phyloP scores from a whole-genome alignment of 2,797 vertebrate genomes.

The Spheniscus humboldti region DNA sequence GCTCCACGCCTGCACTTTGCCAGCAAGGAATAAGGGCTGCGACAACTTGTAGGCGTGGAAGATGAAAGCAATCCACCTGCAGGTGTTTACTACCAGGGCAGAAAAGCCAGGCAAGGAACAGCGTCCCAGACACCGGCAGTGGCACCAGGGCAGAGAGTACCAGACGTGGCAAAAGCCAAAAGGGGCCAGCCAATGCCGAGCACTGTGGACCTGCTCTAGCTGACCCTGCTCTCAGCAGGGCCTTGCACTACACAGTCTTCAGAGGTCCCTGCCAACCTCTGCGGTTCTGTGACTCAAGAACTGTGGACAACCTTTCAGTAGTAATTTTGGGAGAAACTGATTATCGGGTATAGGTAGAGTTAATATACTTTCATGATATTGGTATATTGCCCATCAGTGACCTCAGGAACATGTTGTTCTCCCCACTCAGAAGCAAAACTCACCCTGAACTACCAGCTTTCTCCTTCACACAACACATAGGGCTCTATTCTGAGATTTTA shows the following conservation, averaged over 20 bases:
- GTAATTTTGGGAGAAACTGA: neutral
- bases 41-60: neutral
- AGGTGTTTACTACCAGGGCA: neutral
- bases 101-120: neutral
- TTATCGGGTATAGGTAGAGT: neutral
- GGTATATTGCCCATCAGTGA: neutral
- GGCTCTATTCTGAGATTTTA: neutral
- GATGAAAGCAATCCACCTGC: neutral
- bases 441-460: neutral
- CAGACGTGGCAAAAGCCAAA: neutral
- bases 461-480: neutral
- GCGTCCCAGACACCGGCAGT: neutral
- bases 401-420: neutral
- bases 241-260: neutral
- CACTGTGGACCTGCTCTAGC: neutral
- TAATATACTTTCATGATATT: neutral
- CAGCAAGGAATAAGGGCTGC: neutral
- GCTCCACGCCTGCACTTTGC: neutral
- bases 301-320: neutral
- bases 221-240: neutral
- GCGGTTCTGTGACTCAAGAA: neutral
- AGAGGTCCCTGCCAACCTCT: neutral
- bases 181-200: accelerated
- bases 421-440: neutral
- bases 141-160: neutral